These are phyloP conservation scores for Tiliqua scincoides DNA, from an alignment of 2,113 vertebrate species.

Conservation along the genomic window DNA sequence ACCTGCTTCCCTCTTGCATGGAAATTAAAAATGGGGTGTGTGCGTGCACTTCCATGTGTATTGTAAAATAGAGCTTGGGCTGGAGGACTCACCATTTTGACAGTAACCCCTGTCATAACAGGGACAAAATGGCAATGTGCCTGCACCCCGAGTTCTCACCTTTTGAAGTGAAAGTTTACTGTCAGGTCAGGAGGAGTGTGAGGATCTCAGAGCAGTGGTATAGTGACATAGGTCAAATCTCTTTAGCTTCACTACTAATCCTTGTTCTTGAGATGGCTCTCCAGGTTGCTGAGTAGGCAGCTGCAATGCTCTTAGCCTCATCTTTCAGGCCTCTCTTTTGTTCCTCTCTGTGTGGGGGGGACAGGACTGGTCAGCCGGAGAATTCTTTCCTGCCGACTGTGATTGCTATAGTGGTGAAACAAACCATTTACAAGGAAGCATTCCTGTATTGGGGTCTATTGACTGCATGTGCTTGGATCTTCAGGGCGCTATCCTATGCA, in stretches of 20 bases:
- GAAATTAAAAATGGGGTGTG: conserved; percentile 78
- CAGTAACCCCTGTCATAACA: background rate
- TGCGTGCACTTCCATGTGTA: conserved; percentile 40
- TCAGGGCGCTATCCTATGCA: background rate
- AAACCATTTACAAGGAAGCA: background rate
- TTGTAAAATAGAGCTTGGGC: conserved; percentile 61
- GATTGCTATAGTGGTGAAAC: background rate
- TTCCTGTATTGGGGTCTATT: background rate
- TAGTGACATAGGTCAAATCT: background rate
- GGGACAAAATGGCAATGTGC: background rate
- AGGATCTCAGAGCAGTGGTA: background rate
- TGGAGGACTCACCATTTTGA: conserved; percentile 37
- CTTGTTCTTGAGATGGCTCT: background rate
- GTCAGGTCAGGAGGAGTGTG: background rate
- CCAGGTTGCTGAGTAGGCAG: fast-evolving
- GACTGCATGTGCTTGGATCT: background rate
- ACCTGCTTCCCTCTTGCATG: conserved; percentile 80
- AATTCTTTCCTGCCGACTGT: background rate
- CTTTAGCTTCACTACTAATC: background rate
- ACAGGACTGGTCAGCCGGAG: background rate
- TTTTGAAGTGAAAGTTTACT: fast-evolving
- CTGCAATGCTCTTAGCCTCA: background rate
- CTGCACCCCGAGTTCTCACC: background rate
- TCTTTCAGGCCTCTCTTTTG: background rate
- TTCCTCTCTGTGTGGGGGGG: background rate